A percentile compares a stretch with the other conserved stretches of the same genome.
Conservation (phyloP, 2,113 vertebrate species). For the Hiodon alosoides region DNA sequence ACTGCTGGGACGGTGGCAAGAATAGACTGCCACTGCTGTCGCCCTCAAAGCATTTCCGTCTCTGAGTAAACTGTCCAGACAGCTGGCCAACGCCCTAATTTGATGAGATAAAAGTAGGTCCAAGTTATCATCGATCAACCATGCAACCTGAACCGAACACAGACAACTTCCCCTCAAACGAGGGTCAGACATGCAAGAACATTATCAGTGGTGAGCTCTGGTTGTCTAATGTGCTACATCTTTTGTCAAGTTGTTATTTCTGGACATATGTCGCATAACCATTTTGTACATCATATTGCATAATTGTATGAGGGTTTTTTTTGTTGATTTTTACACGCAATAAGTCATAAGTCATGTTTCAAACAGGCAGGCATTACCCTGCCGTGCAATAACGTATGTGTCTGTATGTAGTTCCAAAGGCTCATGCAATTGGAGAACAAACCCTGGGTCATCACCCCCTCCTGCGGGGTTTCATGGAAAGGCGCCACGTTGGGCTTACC, state of each 20-base stretch:
- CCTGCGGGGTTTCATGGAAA: not conserved
- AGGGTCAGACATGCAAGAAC: not conserved
- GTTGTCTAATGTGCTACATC: not conserved
- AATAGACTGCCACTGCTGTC: not conserved
- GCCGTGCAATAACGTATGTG: not conserved
- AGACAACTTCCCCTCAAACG: not conserved
- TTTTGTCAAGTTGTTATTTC: not conserved
- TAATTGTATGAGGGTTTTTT: conserved; percentile 30
- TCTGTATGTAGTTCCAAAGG: no score
- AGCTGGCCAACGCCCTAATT: not conserved
- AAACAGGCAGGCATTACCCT: not conserved
- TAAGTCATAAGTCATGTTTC: not conserved
- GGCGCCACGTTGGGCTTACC: not conserved
- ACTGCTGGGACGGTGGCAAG: not conserved
- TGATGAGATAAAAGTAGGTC: not conserved
- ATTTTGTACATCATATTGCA: not conserved
- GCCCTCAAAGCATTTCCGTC: not conserved
- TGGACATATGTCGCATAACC: not conserved
- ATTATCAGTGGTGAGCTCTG: conserved; percentile 20
- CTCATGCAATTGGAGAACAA: no score
- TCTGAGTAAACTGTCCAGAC: not conserved
- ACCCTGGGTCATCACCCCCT: no score
- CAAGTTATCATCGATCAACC: not conserved
- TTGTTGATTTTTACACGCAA: no score
- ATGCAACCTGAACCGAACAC: no score